These are phyloP conservation scores for Etheostoma nigrum DNA, from an alignment of 2,797 vertebrate genomes.

Conservation along the genomic window DNA sequence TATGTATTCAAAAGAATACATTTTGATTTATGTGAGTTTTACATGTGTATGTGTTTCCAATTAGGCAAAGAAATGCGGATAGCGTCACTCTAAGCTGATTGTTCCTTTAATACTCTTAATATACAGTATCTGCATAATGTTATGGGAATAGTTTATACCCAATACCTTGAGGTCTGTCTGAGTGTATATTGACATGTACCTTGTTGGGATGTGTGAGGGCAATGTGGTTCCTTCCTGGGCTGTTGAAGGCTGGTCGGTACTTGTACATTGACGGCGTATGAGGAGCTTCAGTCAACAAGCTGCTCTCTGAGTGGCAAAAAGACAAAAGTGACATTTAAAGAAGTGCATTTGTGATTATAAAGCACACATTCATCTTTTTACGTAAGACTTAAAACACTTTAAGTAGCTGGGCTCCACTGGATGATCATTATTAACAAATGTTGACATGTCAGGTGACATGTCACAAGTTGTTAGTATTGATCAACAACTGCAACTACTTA, in stretches of 20 bases:
- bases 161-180: neutral
- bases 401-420: neutral
- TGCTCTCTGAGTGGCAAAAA: slow-evolving; percentile 86
- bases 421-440: neutral
- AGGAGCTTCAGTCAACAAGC: slow-evolving; percentile 91
- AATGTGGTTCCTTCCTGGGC: slow-evolving; percentile 90
- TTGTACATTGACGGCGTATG: slow-evolving; percentile 96
- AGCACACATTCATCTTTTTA: slow-evolving; percentile 32
- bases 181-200: slow-evolving; percentile 64
- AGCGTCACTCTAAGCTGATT: slow-evolving; percentile 8
- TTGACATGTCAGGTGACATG: neutral
- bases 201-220: slow-evolving; percentile 83
- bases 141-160: neutral
- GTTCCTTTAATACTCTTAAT: neutral
- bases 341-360: slow-evolving; percentile 1
- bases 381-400: neutral
- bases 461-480: too few relatives aligned
- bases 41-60: neutral
- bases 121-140: neutral
- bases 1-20: neutral
- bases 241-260: slow-evolving; percentile 92
- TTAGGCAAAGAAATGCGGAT: neutral
- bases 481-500: neutral
- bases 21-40: neutral
- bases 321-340: slow-evolving; percentile 27